Evolutionary conservation across 1,140 invertebrate species (phyloP), one percentile per base, ranked within the genome.

Genomic region (Hylaeus anthracinus): DNA sequence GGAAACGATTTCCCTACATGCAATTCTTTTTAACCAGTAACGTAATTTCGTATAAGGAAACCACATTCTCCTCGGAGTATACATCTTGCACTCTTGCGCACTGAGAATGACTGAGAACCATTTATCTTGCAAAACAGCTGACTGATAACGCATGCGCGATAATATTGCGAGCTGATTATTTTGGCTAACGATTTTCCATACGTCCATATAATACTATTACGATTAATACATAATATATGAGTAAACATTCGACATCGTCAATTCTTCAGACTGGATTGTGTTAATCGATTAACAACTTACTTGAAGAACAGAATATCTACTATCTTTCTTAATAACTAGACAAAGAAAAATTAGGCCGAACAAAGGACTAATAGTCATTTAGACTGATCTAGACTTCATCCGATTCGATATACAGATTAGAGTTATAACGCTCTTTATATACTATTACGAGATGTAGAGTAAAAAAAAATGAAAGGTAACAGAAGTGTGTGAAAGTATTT

Each of bases 401-500:
- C 26, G 26, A 26, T 26, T 26, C 26, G 26, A 26, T 26, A 26
- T 26, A 26, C 26, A 26, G 26, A 26, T 26, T 26, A 26, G 26
- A 26, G 26, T 26, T 26, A 26, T 26, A 26, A 26, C 26, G 26
- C 26, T 26, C 26, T 26, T 26, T 26, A 26, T 26, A 26, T 26
- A 26, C 26, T 26, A 26, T 26, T 26, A 26, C 26, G 26, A 26
- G 63, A 3, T 37, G 53, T 12, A 37, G 65, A 60, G 77, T 81
- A 70, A 72, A 65, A 74, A 55, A 61, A 41, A 26, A 39, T 0
- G 5, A 72, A 72, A 61, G 51, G 37, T 12, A 37, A 60, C 72
- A 55, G 1, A 61, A 26, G 51, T 72, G 51, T 66, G 14, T 83
- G 10, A 55, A 60, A 10, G 6, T 83, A 55, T 43, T 45, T 76